phyloP scores from a whole-genome alignment of 2,888 invertebrate species.

The Sphinx pinastri region DNA sequence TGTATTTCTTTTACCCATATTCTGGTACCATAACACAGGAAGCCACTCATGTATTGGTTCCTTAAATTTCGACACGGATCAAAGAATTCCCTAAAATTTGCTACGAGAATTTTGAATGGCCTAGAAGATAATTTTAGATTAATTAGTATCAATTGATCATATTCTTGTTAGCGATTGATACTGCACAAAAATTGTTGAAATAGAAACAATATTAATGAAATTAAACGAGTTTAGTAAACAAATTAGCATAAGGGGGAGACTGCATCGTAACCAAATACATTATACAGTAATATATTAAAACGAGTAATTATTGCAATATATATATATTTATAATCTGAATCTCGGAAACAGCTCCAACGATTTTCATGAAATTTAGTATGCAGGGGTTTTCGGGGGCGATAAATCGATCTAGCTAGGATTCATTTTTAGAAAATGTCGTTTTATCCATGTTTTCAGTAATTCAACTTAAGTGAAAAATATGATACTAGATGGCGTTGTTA shows the following conservation, averaged over 20 bases:
- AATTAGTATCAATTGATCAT: neutral
- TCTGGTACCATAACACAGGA: neutral
- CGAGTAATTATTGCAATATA: too few relatives aligned
- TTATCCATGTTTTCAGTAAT: too few relatives aligned
- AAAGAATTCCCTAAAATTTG: neutral
- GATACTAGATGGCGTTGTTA: too few relatives aligned
- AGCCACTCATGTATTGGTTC: neutral
- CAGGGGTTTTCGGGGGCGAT: too few relatives aligned
- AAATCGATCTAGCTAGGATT: too few relatives aligned
- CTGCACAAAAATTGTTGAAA: neutral
- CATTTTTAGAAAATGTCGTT: too few relatives aligned
- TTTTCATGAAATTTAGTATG: too few relatives aligned
- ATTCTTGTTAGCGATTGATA: neutral
- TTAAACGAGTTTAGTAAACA: conserved; percentile 8
- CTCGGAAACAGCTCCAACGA: too few relatives aligned
- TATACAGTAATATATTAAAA: too few relatives aligned
- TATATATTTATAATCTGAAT: too few relatives aligned
- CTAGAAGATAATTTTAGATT: neutral
- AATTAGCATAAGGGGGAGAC: neutral
- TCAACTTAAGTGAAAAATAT: too few relatives aligned
- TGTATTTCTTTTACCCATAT: neutral
- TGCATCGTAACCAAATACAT: neutral
- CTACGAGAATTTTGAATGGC: neutral
- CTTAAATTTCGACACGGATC: neutral
- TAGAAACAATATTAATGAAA: neutral